phyloP scores from a whole-genome alignment of 53 echinoderm and acorn worm species.

The Zoroaster sp. region DNA sequence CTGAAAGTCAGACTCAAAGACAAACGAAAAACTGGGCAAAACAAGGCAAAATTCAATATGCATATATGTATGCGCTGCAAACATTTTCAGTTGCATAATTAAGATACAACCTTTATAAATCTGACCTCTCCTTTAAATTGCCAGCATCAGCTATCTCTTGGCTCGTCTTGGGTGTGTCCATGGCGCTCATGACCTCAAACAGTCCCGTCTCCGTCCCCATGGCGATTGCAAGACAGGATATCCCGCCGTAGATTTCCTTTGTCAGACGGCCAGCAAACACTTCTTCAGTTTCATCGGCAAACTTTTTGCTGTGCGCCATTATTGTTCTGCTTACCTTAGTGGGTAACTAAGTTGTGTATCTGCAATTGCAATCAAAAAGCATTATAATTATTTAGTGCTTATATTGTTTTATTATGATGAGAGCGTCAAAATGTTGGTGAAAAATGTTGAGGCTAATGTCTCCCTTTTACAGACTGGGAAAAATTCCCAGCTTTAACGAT shows the following conservation, averaged over 20 bases:
- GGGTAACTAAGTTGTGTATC: no score
- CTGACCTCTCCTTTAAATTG: conserved; percentile 91
- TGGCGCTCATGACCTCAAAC: conserved; percentile 65
- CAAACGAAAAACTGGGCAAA: not conserved
- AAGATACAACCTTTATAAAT: no score
- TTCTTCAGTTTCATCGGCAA: not conserved
- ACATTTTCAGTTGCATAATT: no score
- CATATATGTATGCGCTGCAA: no score
- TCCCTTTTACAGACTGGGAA: no score
- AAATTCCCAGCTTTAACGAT: no score
- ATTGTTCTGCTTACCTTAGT: no score
- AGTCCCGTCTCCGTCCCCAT: conserved; percentile 76
- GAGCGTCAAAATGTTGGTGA: no score
- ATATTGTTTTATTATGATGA: no score
- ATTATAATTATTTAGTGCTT: no score
- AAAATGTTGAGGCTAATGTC: no score
- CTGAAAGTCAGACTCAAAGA: not conserved
- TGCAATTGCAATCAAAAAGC: not conserved
- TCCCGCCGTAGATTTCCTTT: conserved; percentile 2
- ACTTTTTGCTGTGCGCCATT: not conserved
- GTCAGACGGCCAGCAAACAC: conserved; percentile 37
- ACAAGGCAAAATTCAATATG: no score
- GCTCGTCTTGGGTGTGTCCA: conserved; percentile 74
- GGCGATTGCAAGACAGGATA: conserved; percentile 38
- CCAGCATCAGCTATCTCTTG: conserved; percentile 86